Evolutionary conservation across 2,797 vertebrate genomes (phyloP).

Genomic region (Periparus ater): DNA sequence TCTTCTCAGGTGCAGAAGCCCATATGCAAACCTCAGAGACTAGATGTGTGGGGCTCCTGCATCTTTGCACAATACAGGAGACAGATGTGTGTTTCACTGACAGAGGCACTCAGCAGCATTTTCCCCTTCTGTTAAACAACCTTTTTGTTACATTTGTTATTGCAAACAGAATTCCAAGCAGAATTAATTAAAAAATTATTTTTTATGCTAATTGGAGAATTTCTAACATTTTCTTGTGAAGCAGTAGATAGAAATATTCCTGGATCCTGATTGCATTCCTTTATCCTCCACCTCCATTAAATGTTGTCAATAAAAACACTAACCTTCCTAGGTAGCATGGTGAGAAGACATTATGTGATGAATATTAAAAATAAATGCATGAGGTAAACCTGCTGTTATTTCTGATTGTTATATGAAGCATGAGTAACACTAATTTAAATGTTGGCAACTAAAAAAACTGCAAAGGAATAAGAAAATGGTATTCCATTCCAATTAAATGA

Average conservation of each 20-base stretch:
- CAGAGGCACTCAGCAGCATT: background rate
- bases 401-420: constrained; percentile 75
- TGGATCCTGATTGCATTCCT: background rate
- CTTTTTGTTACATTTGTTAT: background rate
- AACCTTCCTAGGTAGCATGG: constrained; percentile 48
- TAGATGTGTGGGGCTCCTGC: background rate
- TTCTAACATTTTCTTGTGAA: constrained; percentile 7
- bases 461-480: constrained; percentile 62
- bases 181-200: background rate
- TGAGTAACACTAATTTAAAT: constrained; percentile 75
- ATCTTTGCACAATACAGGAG: constrained; percentile 16
- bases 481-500: constrained; percentile 60
- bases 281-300: constrained; percentile 24
- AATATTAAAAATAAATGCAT: constrained; percentile 75
- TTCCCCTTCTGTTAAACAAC: background rate
- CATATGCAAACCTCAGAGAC: background rate
- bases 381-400: constrained; percentile 72
- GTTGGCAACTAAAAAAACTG: constrained; percentile 73
- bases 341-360: constrained; percentile 60
- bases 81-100: background rate
- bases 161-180: background rate
- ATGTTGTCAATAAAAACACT: constrained; percentile 70
- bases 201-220: background rate
- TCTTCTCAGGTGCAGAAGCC: background rate
- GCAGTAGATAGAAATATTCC: background rate